These are phyloP conservation scores for Teleopsis dalmanni DNA, from an alignment of 1,140 invertebrate genomes.

Conservation along the genomic window DNA sequence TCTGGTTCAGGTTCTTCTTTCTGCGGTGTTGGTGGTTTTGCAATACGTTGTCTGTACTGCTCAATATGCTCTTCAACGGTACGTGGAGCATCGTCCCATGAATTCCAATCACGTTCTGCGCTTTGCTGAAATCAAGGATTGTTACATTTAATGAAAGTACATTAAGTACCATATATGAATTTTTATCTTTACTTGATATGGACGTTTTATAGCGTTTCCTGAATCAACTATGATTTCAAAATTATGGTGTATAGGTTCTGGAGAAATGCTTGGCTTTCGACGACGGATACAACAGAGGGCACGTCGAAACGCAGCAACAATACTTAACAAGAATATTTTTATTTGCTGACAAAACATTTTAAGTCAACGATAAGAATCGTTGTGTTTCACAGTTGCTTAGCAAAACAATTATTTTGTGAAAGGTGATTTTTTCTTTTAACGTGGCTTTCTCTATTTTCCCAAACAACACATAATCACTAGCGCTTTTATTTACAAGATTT, in stretches of 20 bases:
- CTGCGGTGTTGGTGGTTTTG: conserved; percentile 34
- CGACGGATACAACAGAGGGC: conserved; percentile 39
- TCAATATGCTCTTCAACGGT: conserved; percentile 44
- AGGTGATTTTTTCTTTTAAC: no score
- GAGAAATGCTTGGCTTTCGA: conserved; percentile 29
- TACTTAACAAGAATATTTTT: conserved; percentile 32
- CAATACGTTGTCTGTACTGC: conserved; percentile 38
- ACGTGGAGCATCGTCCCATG: conserved; percentile 40
- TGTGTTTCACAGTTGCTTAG: no score
- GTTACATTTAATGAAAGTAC: background rate
- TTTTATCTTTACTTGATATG: background rate
- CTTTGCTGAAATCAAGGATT: no score
- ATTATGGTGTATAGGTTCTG: conserved; percentile 9
- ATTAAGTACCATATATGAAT: no score
- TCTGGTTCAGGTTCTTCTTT: conserved; percentile 36
- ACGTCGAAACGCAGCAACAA: conserved; percentile 32
- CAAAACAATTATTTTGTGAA: no score
- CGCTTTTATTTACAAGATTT: no score
- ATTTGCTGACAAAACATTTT: conserved; percentile 39
- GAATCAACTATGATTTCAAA: background rate
- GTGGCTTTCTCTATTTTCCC: no score
- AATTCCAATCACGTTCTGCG: conserved; percentile 41
- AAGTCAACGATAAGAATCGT: no score
- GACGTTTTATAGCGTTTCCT: background rate
- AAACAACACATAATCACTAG: no score